phyloP scores from a whole-genome alignment of 1,140 invertebrate species.

The Drosophila kurseongensis region DNA sequence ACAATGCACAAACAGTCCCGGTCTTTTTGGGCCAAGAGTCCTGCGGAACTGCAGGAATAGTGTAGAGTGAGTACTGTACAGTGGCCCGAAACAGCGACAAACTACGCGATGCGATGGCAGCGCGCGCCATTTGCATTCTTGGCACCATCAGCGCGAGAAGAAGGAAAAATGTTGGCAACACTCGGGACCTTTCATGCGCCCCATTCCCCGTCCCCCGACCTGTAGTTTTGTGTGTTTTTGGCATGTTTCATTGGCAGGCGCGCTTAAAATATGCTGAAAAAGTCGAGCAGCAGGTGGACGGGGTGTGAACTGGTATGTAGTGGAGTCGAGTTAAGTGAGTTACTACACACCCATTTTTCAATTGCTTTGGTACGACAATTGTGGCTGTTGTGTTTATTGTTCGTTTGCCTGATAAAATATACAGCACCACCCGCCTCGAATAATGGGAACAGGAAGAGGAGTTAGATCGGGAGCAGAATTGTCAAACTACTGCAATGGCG shows the following conservation, averaged over 20 bases:
- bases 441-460: background rate
- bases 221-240: slow-evolving; percentile 67
- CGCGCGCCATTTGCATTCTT: slow-evolving; percentile 76
- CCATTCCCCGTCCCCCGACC: background rate
- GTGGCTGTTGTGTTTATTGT: slow-evolving; percentile 57
- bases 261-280: slow-evolving; percentile 71
- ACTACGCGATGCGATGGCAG: slow-evolving; percentile 35
- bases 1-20: slow-evolving; percentile 14
- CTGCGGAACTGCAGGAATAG: background rate
- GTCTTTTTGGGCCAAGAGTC: background rate
- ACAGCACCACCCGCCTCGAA: slow-evolving; percentile 14
- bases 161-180: slow-evolving; percentile 57
- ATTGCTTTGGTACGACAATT: slow-evolving; percentile 47
- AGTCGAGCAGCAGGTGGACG: slow-evolving; percentile 66
- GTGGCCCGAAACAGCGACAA: slow-evolving; percentile 45
- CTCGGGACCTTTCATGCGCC: slow-evolving; percentile 29
- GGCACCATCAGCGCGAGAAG: slow-evolving; percentile 36
- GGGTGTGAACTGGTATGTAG: background rate
- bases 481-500: slow-evolving; percentile 47
- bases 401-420: slow-evolving; percentile 51
- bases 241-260: slow-evolving; percentile 75
- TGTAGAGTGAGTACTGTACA: slow-evolving; percentile 33
- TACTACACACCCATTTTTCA: slow-evolving; percentile 60
- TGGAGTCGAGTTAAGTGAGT: slow-evolving; percentile 9
- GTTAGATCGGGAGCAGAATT: slow-evolving; percentile 16